phyloP scores from a whole-genome alignment of 37 sponge, comb jelly and placozoan genomes.

The Dysidea cf. avara region DNA sequence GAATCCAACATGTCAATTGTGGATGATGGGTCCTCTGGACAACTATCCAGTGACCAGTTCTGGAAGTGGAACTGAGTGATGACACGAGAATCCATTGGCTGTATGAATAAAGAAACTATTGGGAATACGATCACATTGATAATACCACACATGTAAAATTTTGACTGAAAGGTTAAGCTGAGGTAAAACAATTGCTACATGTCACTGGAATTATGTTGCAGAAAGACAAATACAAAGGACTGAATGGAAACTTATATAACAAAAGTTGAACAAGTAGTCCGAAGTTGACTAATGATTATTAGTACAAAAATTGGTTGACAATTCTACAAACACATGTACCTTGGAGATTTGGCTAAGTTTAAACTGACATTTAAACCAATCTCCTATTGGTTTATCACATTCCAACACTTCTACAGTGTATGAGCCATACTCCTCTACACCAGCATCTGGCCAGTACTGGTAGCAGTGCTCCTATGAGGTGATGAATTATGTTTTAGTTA shows the following conservation, averaged over 20 bases:
- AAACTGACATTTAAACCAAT: conserved; percentile 67
- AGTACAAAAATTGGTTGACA: not conserved
- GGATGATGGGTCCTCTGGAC: conserved; percentile 54
- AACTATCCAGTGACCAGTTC: conserved; percentile 57
- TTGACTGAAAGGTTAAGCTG: too few species aligned
- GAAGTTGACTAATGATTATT: too few species aligned
- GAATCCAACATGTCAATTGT: conserved; percentile 80
- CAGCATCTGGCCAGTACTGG: conserved; percentile 75
- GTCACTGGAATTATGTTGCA: too few species aligned
- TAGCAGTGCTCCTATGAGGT: conserved; percentile 60
- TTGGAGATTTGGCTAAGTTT: conserved; percentile 60
- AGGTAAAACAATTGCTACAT: too few species aligned
- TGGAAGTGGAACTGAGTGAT: conserved; percentile 88
- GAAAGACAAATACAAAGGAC: too few species aligned
- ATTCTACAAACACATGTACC: conserved; percentile 22
- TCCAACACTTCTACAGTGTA: conserved; percentile 41
- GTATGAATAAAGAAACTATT: too few species aligned
- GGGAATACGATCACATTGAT: too few species aligned
- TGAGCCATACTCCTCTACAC: conserved; percentile 49
- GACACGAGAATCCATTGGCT: conserved; percentile 77
- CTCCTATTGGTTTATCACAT: conserved; percentile 34
- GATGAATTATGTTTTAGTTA: too few species aligned
- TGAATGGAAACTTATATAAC: too few species aligned
- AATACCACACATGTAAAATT: too few species aligned
- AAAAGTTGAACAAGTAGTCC: too few species aligned